Base-by-base conservation (phyloP, 2,113 vertebrate species). In the Sterna hirundo region DNA sequence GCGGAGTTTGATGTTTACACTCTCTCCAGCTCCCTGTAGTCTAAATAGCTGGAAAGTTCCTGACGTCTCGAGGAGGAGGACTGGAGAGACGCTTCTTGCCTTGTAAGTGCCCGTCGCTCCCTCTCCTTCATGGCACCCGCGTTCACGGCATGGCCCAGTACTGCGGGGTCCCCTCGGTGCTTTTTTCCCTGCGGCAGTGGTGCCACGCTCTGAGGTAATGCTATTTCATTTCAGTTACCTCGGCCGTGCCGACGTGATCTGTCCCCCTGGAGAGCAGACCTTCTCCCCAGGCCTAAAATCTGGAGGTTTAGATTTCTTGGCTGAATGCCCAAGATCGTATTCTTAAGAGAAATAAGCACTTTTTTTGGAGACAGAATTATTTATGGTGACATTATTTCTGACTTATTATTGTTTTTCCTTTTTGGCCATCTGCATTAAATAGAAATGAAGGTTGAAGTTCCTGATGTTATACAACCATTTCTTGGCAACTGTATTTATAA, bases 221-320 rank as follows among this genome's bases (percentile, higher is more conserved):
- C 61, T 15, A 1, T 34, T 91, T 55, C 4, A 49, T 74, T 82
- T 64, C 40, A 1, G 40, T 55, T 66, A 20, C 72, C 51, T 77
- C 21, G 7, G 36, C 55, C 20, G 8, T 68, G 34, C 34, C 4
- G 5, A 34, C 0, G 0, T 0, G 0, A 21, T 62, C 23, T 6
- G 14, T 40, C 7, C 40, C 69, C 20, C 12, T 23, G 46, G n/a
- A 46, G 51, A 85, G 38, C 80, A 70, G 38, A 75, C 21, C n/a
- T 69, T 52, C 75, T 85, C 34, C 38, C 42, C 25, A 17, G 30
- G 57, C 42, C 47, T 46, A 0, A 72, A 58, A 77, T 18, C 27
- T 4, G 2, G 44, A 78, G 40, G 25, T 68, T 87, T 38, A 17
- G 8, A 1, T 84, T 58, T 58, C 30, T 52, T 84, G 79, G 52